Percentiles rank a stretch among this genome's conserved stretches.
These are phyloP conservation scores for Halcyon badia DNA, from an alignment of 2,797 vertebrate genomes.

Conservation along the genomic window DNA sequence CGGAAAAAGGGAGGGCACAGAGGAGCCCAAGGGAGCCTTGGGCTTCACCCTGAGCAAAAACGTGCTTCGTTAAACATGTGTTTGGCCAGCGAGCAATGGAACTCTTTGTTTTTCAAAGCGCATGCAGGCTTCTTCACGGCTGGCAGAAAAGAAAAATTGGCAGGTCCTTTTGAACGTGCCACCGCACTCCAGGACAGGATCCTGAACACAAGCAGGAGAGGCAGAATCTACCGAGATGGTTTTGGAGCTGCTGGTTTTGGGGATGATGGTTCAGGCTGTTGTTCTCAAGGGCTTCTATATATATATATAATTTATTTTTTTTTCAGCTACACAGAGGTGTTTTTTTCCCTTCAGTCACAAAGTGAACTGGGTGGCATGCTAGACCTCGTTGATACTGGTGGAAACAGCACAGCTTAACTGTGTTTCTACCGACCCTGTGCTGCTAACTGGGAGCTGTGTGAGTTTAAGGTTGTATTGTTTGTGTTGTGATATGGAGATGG, in stretches of 20 bases:
- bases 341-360: background rate
- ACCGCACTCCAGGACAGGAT: background rate
- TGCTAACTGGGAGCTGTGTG: rapidly evolving
- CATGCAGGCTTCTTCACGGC: background rate
- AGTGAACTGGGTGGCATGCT: background rate
- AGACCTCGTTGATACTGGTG: background rate
- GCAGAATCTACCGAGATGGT: background rate
- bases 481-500: background rate
- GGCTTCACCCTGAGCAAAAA: background rate
- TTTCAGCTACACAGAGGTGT: background rate
- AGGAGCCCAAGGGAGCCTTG: background rate
- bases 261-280: background rate
- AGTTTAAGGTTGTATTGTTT: background rate
- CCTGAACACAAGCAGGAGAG: background rate
- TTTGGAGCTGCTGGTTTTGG: background rate
- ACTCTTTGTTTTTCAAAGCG: background rate
- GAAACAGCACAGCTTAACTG: background rate
- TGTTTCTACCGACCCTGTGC: background rate
- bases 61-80: rapidly evolving
- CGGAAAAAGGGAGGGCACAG: background rate
- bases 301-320: no score
- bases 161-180: background rate
- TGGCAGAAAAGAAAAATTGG: background rate
- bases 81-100: background rate
- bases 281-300: background rate